Evolutionary conservation across 2,797 vertebrate species (phyloP).

Genomic region (Melanotaenia nigrans): DNA sequence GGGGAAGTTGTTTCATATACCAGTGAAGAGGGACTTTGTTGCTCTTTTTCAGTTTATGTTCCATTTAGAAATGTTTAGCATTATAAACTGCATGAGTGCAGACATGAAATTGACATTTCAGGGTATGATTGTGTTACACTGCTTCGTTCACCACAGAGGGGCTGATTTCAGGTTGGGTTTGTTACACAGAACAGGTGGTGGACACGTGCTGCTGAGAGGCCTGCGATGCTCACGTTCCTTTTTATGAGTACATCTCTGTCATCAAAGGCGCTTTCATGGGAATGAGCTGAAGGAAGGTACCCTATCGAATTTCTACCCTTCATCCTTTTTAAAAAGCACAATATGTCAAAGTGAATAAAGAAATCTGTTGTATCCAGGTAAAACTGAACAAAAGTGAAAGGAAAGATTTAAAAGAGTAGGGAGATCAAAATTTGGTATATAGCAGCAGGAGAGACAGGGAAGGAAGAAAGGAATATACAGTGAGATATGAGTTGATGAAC

Average conservation of each 20-base stretch:
- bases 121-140: constrained; percentile 46
- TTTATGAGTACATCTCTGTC: constrained; percentile 59
- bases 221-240: constrained; percentile 61
- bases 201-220: constrained; percentile 60
- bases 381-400: constrained; percentile 11
- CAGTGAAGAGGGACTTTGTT: not conserved
- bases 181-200: constrained; percentile 67
- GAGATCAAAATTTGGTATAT: not conserved
- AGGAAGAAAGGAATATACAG: not conserved
- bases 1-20: too few species aligned
- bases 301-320: constrained; percentile 44
- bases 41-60: not conserved
- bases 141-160: constrained; percentile 29
- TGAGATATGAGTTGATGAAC: constrained; percentile 3
- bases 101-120: constrained; percentile 27
- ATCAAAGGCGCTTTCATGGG: constrained; percentile 52
- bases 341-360: constrained; percentile 50
- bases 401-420: not conserved
- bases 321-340: constrained; percentile 33
- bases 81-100: constrained; percentile 11
- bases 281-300: constrained; percentile 43
- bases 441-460: not conserved
- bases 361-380: constrained; percentile 20
- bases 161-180: constrained; percentile 50
- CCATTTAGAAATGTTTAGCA: constrained; percentile 5